A percentile compares a stretch with the other conserved stretches of the same genome.
These are phyloP conservation scores for Rhabdomys dilectus DNA, from an alignment of 2,113 vertebrate genomes.

Conservation along the genomic window DNA sequence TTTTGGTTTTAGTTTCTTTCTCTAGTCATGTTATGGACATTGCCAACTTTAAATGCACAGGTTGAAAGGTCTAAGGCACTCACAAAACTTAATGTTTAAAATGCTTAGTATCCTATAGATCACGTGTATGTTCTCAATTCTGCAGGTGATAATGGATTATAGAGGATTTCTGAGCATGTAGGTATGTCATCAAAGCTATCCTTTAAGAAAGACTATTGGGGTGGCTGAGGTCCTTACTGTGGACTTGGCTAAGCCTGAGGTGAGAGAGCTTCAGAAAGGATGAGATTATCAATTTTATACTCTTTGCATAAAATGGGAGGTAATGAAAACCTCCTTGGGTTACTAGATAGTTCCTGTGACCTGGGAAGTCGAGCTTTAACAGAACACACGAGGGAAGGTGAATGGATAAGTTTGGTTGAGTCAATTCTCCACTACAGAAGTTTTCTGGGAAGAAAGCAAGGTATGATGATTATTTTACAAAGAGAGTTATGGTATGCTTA, in stretches of 20 bases:
- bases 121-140: not conserved
- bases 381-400: not conserved
- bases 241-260: not conserved
- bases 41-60: not conserved
- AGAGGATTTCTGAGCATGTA: not conserved
- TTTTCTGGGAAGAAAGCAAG: not conserved
- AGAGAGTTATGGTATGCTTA: not conserved
- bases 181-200: not conserved
- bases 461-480: not conserved
- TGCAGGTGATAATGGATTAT: not conserved
- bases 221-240: not conserved
- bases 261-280: not conserved
- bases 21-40: not conserved
- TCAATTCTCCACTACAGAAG: not conserved
- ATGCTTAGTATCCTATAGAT: not conserved
- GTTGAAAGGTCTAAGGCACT: not conserved
- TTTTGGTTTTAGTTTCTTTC: not conserved
- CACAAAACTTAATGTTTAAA: constrained; percentile 22
- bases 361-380: not conserved
- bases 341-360: not conserved
- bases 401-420: not conserved
- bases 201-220: not conserved
- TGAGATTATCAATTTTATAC: not conserved
- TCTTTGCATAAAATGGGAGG: not conserved
- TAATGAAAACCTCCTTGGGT: not conserved